A percentile compares a stretch with the other conserved stretches of the same genome.
These are phyloP conservation scores for Danionella dracula DNA, from an alignment of 2,797 vertebrate genomes.

Conservation along the genomic window DNA sequence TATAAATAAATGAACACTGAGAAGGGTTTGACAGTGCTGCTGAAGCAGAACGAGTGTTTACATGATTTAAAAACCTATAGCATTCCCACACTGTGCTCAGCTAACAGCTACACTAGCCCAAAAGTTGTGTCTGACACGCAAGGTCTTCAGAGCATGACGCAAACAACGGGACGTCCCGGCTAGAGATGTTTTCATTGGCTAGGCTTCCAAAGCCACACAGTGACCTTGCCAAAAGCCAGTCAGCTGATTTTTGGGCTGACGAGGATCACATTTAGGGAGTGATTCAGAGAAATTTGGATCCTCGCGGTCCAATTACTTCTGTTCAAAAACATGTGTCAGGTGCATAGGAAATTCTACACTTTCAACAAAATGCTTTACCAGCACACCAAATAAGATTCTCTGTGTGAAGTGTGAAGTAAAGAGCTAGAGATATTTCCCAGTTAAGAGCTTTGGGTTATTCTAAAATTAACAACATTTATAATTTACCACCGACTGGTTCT, in stretches of 20 bases:
- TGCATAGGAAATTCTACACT: too few relatives aligned
- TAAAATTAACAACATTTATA: too few relatives aligned
- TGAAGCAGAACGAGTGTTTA: not conserved
- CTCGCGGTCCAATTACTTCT: not conserved
- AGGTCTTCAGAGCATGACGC: not conserved
- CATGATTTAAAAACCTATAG: not conserved
- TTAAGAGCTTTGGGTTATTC: too few relatives aligned
- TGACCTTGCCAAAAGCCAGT: slow-evolving; percentile 21
- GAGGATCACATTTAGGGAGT: not conserved
- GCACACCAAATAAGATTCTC: too few relatives aligned
- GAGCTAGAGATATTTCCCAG: too few relatives aligned
- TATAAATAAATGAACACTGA: not conserved
- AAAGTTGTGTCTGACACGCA: not conserved
- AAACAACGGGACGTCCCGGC: not conserved
- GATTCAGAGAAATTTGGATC: not conserved
- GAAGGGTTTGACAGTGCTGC: not conserved
- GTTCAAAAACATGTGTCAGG: too few relatives aligned
- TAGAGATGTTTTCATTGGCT: slow-evolving; percentile 18
- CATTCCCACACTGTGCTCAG: slow-evolving; percentile 5
- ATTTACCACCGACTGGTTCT: too few relatives aligned
- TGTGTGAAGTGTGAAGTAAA: too few relatives aligned
- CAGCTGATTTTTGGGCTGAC: slow-evolving; percentile 24
- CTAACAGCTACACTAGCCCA: not conserved
- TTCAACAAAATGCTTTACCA: too few relatives aligned
- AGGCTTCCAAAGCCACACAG: not conserved